Evolutionary conservation across 2,888 invertebrate genomes (phyloP), one percentile per base, ranked within the genome.

Genomic region (Rotaria sp.): DNA sequence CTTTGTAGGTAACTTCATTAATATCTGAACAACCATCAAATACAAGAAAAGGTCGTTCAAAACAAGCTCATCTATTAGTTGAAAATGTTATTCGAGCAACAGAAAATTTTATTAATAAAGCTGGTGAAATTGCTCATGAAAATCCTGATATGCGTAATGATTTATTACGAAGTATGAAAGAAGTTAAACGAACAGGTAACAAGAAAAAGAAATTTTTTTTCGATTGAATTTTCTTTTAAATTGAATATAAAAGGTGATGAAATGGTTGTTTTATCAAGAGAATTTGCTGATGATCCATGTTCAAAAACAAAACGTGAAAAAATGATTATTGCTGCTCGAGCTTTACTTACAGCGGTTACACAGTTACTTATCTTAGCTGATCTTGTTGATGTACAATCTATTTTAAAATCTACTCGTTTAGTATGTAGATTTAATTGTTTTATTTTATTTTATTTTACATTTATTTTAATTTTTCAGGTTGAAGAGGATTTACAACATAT

Each of bases 271-370:
- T 94, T 96, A 0, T 96, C 96, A 0, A 93, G 96, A 84, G 97
- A 97, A 92, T 98, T 98, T 92, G 96, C 97, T 0, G 95, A 96
- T 90, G 96, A 97, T 92, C 97, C 98, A 0, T 97, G 97, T 91
- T 96, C 96, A 30, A 96, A 96, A 0, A 92, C 95, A 24, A 96
- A 96, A 90, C 94, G 98, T 85, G 95, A 95, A 0, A 95, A 95
- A 89, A 97, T 98, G 96, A 96, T 98, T 38, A 93, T 96, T 2
- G 96, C 96, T 1, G 97, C 98, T 3, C 93, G 97, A 85, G 95
- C 94, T 89, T 93, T 98, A 85, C 93, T 98, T 15, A 96, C 96
- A 4, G 96, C 97, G 21, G 97, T 99, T n/a, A 97, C 98, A 0
- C 93, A 96, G 2, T 93, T 99, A 41, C 93, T 99, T 21, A 96